These are phyloP conservation scores for Patiria pectinifera DNA, from an alignment of 53 echinoderm and acorn worm species.

Conservation along the genomic window DNA sequence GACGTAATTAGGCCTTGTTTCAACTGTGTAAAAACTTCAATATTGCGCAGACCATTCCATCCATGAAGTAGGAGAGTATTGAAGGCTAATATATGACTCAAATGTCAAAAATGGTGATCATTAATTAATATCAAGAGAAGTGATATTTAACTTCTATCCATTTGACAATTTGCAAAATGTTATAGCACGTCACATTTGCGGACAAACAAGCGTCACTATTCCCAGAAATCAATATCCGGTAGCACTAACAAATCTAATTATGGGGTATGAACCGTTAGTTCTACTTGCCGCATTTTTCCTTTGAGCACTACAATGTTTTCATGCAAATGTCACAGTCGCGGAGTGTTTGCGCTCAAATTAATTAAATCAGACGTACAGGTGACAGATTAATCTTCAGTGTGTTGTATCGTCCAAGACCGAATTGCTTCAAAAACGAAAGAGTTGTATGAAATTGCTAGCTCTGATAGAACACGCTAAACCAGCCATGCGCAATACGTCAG, in stretches of 20 bases:
- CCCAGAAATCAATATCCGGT: not conserved
- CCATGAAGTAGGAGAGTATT: not conserved
- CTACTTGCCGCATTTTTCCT: not conserved
- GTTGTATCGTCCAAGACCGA: too few relatives aligned
- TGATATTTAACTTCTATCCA: not conserved
- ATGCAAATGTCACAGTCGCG: not conserved
- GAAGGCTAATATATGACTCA: not conserved
- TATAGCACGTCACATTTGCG: not conserved
- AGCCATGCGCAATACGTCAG: too few relatives aligned
- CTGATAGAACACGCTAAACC: too few relatives aligned
- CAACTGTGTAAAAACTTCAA: too few relatives aligned
- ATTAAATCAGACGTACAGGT: too few relatives aligned
- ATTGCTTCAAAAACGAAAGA: too few relatives aligned
- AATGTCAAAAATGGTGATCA: conserved; percentile 4
- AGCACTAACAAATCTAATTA: not conserved
- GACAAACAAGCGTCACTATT: not conserved
- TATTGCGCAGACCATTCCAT: too few relatives aligned
- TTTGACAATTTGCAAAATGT: not conserved
- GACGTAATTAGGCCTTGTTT: not conserved
- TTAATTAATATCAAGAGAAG: conserved; percentile 5
- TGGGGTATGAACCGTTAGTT: not conserved
- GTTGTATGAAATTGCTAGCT: too few relatives aligned
- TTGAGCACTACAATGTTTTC: not conserved
- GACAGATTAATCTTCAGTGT: too few relatives aligned
- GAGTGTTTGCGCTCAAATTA: not conserved